Conservation (phyloP, 2,113 vertebrate genomes). For the Alethe castanea region DNA sequence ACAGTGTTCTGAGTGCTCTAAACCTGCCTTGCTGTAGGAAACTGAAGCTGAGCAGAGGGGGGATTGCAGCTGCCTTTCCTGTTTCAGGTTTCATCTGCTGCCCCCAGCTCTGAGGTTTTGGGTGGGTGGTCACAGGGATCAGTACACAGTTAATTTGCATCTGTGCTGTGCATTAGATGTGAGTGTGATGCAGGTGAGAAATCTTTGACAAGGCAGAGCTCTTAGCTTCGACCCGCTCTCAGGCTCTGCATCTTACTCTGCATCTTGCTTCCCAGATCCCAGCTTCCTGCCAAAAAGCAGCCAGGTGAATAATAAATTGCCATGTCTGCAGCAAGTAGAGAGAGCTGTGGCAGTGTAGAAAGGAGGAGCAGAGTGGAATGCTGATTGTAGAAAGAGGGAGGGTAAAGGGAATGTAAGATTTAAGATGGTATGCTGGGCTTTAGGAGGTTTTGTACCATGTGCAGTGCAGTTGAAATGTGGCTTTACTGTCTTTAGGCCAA, state of each 20-base stretch:
- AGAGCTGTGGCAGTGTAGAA: background rate
- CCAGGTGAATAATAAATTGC: background rate
- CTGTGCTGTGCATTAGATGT: background rate
- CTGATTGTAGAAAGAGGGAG: background rate
- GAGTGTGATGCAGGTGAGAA: background rate
- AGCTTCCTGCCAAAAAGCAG: background rate
- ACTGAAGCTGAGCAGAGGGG: background rate
- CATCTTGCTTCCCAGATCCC: background rate
- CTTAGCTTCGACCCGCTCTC: background rate
- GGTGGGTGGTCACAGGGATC: background rate
- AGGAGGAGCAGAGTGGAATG: background rate
- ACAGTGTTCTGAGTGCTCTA: background rate
- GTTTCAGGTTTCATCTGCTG: background rate
- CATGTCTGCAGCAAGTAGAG: background rate
- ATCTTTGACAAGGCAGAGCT: background rate
- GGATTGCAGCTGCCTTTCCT: background rate
- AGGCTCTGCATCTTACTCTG: background rate
- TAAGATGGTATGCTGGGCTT: background rate
- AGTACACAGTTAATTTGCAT: background rate
- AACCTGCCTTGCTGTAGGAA: background rate
- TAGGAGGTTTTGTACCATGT: background rate
- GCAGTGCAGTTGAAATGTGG: background rate
- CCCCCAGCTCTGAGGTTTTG: background rate
- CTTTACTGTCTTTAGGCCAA: background rate
- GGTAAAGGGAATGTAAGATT: background rate